phyloP scores from a whole-genome alignment of 2,113 vertebrate genomes.

The Spea multiplicata region DNA sequence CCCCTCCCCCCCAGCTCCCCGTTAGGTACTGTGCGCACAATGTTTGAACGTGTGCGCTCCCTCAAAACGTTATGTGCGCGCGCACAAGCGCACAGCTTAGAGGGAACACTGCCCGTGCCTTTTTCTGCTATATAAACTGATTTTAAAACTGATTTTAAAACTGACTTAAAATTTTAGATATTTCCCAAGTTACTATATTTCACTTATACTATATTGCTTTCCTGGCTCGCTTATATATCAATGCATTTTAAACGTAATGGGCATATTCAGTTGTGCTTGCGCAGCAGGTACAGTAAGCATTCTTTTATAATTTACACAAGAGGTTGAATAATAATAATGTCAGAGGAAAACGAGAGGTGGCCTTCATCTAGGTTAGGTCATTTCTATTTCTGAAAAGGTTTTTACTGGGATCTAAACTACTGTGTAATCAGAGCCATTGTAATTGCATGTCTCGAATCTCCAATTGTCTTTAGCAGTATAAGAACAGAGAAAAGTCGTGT shows the following conservation, averaged over 20 bases:
- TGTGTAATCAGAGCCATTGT: conserved; percentile 54
- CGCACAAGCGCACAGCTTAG: no score
- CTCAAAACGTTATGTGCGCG: no score
- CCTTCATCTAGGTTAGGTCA: conserved; percentile 49
- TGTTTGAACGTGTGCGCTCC: no score
- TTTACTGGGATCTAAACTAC: conserved; percentile 53
- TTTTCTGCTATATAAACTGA: not conserved
- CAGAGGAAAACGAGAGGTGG: conserved; percentile 51
- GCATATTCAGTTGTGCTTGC: conserved; percentile 22
- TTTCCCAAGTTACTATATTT: conserved; percentile 4
- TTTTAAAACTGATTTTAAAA: conserved; percentile 21
- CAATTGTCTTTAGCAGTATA: conserved; percentile 54
- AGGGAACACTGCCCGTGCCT: no score
- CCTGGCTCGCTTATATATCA: conserved; percentile 15
- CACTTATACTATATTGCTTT: conserved; percentile 6
- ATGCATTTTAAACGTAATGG: not conserved
- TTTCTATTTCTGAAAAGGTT: conserved; percentile 51
- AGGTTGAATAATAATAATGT: conserved; percentile 42
- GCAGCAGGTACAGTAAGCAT: conserved; percentile 21
- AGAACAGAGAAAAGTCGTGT: conserved; percentile 56
- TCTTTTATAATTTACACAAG: conserved; percentile 43
- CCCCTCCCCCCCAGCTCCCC: no score
- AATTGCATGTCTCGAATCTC: conserved; percentile 55
- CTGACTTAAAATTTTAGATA: conserved; percentile 17
- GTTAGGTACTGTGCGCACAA: no score